phyloP scores from a whole-genome alignment of 2,888 invertebrate species.

The Neocrepidodera transversa region DNA sequence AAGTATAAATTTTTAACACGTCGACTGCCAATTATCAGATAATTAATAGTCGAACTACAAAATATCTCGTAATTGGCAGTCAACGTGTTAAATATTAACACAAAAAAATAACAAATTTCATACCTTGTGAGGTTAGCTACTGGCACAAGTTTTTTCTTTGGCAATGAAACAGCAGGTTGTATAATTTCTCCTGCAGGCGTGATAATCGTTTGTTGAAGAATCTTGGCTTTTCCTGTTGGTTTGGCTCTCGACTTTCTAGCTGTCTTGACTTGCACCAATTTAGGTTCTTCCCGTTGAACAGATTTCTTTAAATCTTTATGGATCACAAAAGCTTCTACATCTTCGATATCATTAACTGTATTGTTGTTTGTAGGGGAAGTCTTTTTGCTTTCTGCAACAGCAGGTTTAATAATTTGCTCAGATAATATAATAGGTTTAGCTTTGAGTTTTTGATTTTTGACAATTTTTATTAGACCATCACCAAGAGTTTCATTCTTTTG shows the following conservation, averaged over 20 bases:
- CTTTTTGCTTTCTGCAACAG: slow-evolving; percentile 25
- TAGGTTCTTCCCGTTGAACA: slow-evolving; percentile 26
- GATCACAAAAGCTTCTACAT: slow-evolving; percentile 58
- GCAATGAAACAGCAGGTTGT: slow-evolving; percentile 41
- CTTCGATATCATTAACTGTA: slow-evolving; percentile 52
- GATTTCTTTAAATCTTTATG: slow-evolving; percentile 48
- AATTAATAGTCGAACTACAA: too few relatives aligned
- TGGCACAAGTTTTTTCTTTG: slow-evolving; percentile 51
- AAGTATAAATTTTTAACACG: too few relatives aligned
- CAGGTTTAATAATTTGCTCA: slow-evolving; percentile 56
- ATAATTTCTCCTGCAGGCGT: slow-evolving; percentile 57
- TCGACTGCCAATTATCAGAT: too few relatives aligned
- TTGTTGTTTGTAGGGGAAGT: slow-evolving; percentile 14
- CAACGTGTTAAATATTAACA: too few relatives aligned
- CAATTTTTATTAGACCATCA: background rate
- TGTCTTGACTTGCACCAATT: slow-evolving; percentile 17
- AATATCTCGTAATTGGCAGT: too few relatives aligned
- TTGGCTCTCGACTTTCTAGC: slow-evolving; percentile 24
- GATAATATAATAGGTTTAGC: slow-evolving; percentile 56
- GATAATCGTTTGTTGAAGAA: slow-evolving; percentile 59
- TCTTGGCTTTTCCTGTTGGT: slow-evolving; percentile 54
- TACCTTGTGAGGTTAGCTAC: background rate
- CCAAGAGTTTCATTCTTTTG: slow-evolving; percentile 7
- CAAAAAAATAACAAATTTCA: too few relatives aligned
- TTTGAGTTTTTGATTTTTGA: slow-evolving; percentile 18